Conservation (phyloP, 1,140 invertebrate genomes). For the Hylyphantes graminicola region DNA sequence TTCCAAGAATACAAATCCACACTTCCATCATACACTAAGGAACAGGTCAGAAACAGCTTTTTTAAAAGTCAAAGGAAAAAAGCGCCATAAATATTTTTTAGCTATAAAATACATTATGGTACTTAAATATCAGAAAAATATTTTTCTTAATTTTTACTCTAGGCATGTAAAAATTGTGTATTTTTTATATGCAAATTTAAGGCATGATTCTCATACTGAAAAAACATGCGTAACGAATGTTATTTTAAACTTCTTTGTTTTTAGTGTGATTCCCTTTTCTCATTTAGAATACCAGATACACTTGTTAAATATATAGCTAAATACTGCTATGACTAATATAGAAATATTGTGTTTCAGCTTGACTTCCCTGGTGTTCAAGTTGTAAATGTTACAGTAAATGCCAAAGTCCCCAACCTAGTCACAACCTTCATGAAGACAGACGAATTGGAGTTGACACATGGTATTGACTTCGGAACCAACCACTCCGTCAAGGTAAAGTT, state of each 20-base stretch:
- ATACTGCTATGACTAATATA: too few relatives aligned
- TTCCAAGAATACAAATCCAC: slow-evolving; percentile 55
- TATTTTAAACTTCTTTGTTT: background rate
- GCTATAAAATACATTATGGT: too few relatives aligned
- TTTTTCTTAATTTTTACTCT: too few relatives aligned
- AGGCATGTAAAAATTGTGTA: too few relatives aligned
- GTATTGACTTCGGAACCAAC: slow-evolving; percentile 52
- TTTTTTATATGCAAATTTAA: too few relatives aligned
- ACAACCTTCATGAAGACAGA: slow-evolving; percentile 51
- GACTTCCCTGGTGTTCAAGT: slow-evolving; percentile 46
- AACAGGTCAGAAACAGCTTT: slow-evolving; percentile 7
- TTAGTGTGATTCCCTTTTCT: background rate
- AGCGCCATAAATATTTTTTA: too few relatives aligned
- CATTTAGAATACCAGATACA: background rate
- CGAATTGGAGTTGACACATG: slow-evolving; percentile 49
- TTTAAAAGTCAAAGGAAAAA: too few relatives aligned
- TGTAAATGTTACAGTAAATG: slow-evolving; percentile 43
- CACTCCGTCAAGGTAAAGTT: slow-evolving; percentile 18
- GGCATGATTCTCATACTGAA: too few relatives aligned
- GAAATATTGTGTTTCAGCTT: slow-evolving; percentile 3
- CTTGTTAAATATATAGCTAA: too few relatives aligned
- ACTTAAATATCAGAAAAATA: too few relatives aligned
- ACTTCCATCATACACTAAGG: slow-evolving; percentile 13
- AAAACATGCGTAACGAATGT: background rate
- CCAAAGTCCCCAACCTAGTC: slow-evolving; percentile 48